These are phyloP conservation scores for Pandemis cinnamomeana DNA, from an alignment of 2,888 invertebrate species.

Conservation along the genomic window DNA sequence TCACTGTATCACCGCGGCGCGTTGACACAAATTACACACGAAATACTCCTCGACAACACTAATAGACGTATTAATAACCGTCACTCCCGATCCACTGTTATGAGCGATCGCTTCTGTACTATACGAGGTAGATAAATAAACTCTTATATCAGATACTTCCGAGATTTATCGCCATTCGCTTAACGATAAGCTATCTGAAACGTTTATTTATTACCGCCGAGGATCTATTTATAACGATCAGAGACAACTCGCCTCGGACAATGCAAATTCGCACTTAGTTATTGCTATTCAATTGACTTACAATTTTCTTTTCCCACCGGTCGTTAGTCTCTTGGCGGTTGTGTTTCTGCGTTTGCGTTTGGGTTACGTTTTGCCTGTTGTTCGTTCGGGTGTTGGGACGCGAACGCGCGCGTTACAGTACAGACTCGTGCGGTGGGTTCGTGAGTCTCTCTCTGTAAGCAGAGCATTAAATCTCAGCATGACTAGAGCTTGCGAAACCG, in stretches of 20 bases:
- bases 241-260: slow-evolving; percentile 60
- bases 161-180: slow-evolving; percentile 67
- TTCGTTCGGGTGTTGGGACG: slow-evolving; percentile 39
- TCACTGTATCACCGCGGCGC: slow-evolving; percentile 4
- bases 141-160: slow-evolving; percentile 57
- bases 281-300: slow-evolving; percentile 58
- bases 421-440: slow-evolving; percentile 49
- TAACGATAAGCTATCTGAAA: slow-evolving; percentile 65
- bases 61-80: slow-evolving; percentile 27
- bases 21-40: slow-evolving; percentile 32
- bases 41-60: slow-evolving; percentile 23
- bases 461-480: slow-evolving; percentile 72
- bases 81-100: slow-evolving; percentile 27
- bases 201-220: slow-evolving; percentile 65
- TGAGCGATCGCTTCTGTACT: slow-evolving; percentile 45
- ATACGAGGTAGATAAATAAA: slow-evolving; percentile 53
- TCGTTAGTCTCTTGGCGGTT: slow-evolving; percentile 48
- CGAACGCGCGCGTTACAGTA: slow-evolving; percentile 41
- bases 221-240: slow-evolving; percentile 66
- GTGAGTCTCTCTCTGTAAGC: slow-evolving; percentile 59
- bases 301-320: slow-evolving; percentile 60
- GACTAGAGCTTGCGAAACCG: slow-evolving; percentile 62
- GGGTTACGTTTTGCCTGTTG: slow-evolving; percentile 39
- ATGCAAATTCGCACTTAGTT: slow-evolving; percentile 70
- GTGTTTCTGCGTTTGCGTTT: slow-evolving; percentile 44